Evolutionary conservation across 2,113 vertebrate genomes (phyloP), one percentile per base, ranked within the genome.

Genomic region (Rostratula benghalensis): DNA sequence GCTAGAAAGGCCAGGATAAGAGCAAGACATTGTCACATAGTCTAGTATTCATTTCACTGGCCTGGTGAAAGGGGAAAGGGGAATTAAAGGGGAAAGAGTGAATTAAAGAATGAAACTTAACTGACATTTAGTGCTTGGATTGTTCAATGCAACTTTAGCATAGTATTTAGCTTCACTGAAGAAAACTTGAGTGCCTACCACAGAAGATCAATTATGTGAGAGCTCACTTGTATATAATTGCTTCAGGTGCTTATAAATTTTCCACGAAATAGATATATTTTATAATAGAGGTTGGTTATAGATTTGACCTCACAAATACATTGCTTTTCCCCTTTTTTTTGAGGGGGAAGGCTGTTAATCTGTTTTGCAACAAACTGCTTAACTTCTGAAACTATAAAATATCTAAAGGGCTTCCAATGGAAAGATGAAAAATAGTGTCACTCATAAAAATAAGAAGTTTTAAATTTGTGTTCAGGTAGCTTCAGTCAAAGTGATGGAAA

Each of bases 171-270:
- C 89, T 96, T 86, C 81, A 85, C 35, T 93, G 90, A 89, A 94
- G 96, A 97, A 96, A 98, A 97, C 94, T 96, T 95, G 61, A 97
- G 68, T 87, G 88, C 63, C 87, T 87, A 82, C 74, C 90, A 90
- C 63, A 96, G 95, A 97, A 98, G 98, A 98, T 98, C 97, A 94
- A 97, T 98, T 97, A 54, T 92, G 77, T 97, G 96, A 94, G 92
- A 96, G 67, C 74, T 97, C 86, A 94, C 71, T 94, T 96, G 68
- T 96, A 83, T 95, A 86, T 92, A 94, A 97, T 97, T 98, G 94
- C 96, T 98, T 97, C 94, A 48, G 88, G 89, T 97, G 69, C 94
- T 97, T 97, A 97, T 97, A 97, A 95, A 97, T 98, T 97, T 97
- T 89, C 96, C 71, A 89, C 33, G 7, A 59, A 97, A 84, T 46